Conservation (phyloP, 2,113 vertebrate species). For the Pollachius pollachius region DNA sequence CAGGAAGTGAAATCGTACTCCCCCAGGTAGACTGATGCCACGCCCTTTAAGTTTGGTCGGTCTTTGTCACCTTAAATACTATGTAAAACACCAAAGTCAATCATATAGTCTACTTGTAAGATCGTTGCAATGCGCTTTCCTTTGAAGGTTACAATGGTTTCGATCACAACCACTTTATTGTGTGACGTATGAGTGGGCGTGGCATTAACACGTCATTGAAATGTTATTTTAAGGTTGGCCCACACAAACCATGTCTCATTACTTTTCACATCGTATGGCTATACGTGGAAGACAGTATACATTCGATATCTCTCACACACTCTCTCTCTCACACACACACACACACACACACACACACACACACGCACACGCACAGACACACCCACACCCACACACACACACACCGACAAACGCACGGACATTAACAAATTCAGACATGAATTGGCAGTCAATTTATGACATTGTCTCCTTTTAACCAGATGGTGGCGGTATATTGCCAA, state of each 20-base stretch:
- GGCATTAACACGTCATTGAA: too few species aligned
- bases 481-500: conserved; percentile 44
- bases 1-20: conserved; percentile 79
- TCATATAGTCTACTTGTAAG: background rate
- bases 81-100: background rate
- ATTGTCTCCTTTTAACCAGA: conserved; percentile 32
- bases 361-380: too few species aligned
- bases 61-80: background rate
- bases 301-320: too few species aligned
- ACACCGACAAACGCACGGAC: background rate
- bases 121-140: background rate
- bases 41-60: conserved; percentile 32
- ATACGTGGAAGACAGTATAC: too few species aligned
- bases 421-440: background rate
- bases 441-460: background rate
- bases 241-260: too few species aligned
- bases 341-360: too few species aligned
- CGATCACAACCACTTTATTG: too few species aligned
- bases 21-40: conserved; percentile 25
- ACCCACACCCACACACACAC: background rate
- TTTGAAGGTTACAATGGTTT: background rate
- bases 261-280: too few species aligned
- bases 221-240: too few species aligned
- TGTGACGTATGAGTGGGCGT: too few species aligned
- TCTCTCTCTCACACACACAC: too few species aligned